Conservation (phyloP, 2,797 vertebrate species). For the Acanthurus leucopareius region DNA sequence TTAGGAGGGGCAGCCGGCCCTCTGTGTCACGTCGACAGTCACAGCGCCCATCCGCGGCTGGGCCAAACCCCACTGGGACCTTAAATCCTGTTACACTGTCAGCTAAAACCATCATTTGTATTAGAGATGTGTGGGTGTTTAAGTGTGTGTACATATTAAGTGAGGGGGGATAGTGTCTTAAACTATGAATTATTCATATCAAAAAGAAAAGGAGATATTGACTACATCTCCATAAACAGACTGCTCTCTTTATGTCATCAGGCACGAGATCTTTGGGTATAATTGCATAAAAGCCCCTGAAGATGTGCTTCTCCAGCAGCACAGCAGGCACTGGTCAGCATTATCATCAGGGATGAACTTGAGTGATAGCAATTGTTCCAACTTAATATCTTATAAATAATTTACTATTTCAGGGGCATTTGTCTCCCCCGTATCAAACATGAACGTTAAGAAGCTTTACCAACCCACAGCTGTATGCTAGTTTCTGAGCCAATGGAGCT, state of each 20-base stretch:
- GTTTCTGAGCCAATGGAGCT: slow-evolving; percentile 45
- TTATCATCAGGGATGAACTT: slow-evolving; percentile 78
- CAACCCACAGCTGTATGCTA: slow-evolving; percentile 75
- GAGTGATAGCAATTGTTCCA: slow-evolving; percentile 85
- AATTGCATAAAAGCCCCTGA: slow-evolving; percentile 83
- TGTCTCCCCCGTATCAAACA: slow-evolving; percentile 56
- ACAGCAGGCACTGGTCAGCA: slow-evolving; percentile 81
- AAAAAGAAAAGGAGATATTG: slow-evolving; percentile 89
- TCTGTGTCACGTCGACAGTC: slow-evolving; percentile 86
- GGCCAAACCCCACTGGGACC: slow-evolving; percentile 86
- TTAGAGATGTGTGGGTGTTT: slow-evolving; percentile 87
- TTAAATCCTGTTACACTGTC: slow-evolving; percentile 91
- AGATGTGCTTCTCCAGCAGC: slow-evolving; percentile 78
- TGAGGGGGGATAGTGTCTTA: slow-evolving; percentile 84
- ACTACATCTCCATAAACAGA: slow-evolving; percentile 90
- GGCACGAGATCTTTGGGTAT: slow-evolving; percentile 85
- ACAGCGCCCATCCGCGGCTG: slow-evolving; percentile 83
- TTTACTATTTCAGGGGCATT: slow-evolving; percentile 77
- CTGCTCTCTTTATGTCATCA: slow-evolving; percentile 86
- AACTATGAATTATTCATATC: slow-evolving; percentile 89
- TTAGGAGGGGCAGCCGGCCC: slow-evolving; percentile 84
- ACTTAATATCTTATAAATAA: slow-evolving; percentile 87
- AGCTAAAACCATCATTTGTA: slow-evolving; percentile 87
- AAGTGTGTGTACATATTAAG: slow-evolving; percentile 87
- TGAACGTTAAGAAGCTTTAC: slow-evolving; percentile 68